A percentile compares a stretch with the other conserved stretches of the same genome.
phyloP scores from a whole-genome alignment of 1,140 invertebrate species.

The Diuraphis noxia region DNA sequence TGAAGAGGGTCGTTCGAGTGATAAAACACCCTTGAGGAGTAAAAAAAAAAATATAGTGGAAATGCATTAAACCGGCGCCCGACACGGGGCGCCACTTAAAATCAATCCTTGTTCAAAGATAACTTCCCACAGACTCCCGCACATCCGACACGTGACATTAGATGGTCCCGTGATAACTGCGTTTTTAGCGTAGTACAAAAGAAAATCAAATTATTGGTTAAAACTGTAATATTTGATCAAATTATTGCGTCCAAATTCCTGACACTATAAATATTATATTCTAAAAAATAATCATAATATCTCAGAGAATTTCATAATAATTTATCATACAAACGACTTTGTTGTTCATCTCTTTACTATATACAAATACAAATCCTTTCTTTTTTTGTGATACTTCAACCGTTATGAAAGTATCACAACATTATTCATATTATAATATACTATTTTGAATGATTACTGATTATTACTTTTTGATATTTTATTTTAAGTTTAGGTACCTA shows the following conservation, averaged over 20 bases:
- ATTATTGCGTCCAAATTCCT: neutral
- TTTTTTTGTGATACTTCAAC: neutral
- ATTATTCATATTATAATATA: neutral
- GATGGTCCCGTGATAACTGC: neutral
- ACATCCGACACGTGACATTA: neutral
- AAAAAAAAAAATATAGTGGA: neutral
- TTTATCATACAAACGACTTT: neutral
- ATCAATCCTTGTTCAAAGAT: conserved; percentile 48
- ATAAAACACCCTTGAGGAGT: conserved; percentile 45
- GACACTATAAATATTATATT: neutral
- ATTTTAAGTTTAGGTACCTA: neutral
- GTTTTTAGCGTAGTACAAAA: neutral
- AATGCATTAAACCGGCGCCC: conserved; percentile 49
- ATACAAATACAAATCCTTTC: neutral
- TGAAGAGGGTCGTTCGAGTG: neutral
- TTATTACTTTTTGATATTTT: neutral
- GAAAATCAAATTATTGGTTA: neutral
- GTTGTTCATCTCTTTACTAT: neutral
- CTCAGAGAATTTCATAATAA: neutral
- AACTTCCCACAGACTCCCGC: conserved; percentile 36
- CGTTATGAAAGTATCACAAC: neutral
- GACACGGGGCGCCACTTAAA: conserved; percentile 44
- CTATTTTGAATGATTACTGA: neutral
- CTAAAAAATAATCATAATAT: neutral
- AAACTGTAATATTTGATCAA: neutral